Evolutionary conservation across 2,113 vertebrate genomes (phyloP).

Genomic region (Cynopterus brachyotis): DNA sequence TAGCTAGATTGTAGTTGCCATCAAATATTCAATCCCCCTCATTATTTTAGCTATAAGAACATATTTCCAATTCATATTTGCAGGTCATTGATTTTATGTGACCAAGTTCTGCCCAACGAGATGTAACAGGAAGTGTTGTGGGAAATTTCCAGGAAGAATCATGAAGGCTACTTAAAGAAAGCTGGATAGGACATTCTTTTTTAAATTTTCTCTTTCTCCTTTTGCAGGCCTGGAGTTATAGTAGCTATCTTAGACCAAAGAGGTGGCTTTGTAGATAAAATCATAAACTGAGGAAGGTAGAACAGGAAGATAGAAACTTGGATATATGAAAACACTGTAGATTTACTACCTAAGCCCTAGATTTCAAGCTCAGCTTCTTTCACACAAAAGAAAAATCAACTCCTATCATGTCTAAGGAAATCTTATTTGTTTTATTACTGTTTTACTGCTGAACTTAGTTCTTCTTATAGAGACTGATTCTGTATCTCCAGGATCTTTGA

Average conservation of each 20-base stretch:
- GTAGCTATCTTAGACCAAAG: background rate
- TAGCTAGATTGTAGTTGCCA: background rate
- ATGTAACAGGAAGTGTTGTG: background rate
- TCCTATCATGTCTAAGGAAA: background rate
- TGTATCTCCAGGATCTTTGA: background rate
- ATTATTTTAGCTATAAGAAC: background rate
- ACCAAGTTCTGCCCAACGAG: background rate
- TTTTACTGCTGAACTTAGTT: background rate
- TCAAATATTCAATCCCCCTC: background rate
- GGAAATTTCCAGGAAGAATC: background rate
- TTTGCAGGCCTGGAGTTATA: background rate
- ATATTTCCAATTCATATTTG: background rate
- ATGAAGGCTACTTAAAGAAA: background rate
- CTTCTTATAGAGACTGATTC: background rate
- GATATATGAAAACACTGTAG: background rate
- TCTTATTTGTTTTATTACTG: background rate
- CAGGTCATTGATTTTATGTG: background rate
- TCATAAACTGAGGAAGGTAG: background rate
- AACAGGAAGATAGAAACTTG: background rate
- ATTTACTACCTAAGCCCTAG: background rate
- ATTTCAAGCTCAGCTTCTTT: background rate
- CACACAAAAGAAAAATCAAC: background rate
- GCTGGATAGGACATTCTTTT: background rate
- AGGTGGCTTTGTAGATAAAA: background rate
- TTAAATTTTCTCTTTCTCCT: background rate